These are phyloP conservation scores for Manis pentadactyla DNA, from an alignment of 2,797 vertebrate species.

Conservation along the genomic window DNA sequence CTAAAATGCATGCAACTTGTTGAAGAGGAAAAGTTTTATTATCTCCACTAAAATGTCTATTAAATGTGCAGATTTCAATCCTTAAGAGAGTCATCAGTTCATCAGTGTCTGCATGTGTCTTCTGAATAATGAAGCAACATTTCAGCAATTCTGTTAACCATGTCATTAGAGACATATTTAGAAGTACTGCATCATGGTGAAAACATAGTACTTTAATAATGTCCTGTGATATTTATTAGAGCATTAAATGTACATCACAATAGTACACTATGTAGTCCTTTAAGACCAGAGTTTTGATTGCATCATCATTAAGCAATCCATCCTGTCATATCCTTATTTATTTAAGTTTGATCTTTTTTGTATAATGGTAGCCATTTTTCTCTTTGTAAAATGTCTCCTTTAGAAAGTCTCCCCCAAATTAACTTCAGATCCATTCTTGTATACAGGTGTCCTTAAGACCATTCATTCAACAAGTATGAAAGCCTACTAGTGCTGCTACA, in stretches of 20 bases:
- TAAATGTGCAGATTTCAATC: constrained; percentile 65
- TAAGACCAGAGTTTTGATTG: constrained; percentile 73
- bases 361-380: constrained; percentile 53
- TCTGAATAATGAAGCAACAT: constrained; percentile 67
- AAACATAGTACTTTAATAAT: constrained; percentile 68
- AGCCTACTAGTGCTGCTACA: constrained; percentile 60
- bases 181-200: constrained; percentile 32
- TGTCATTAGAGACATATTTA: constrained; percentile 41
- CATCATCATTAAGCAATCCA: constrained; percentile 53
- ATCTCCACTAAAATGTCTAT: constrained; percentile 60
- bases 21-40: constrained; percentile 77
- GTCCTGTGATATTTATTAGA: constrained; percentile 67
- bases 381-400: constrained; percentile 61
- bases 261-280: constrained; percentile 55
- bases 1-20: constrained; percentile 79
- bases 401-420: constrained; percentile 51
- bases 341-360: constrained; percentile 61
- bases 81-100: constrained; percentile 51
- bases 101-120: constrained; percentile 52
- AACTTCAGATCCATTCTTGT: constrained; percentile 57
- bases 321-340: constrained; percentile 61
- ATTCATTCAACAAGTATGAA: constrained; percentile 62
- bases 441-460: constrained; percentile 47
- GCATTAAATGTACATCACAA: constrained; percentile 52
- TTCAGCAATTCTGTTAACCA: constrained; percentile 72